A percentile compares a stretch with the other conserved stretches of the same genome.
Conservation (phyloP, 2,113 vertebrate species). For the Phoenicopterus ruber region DNA sequence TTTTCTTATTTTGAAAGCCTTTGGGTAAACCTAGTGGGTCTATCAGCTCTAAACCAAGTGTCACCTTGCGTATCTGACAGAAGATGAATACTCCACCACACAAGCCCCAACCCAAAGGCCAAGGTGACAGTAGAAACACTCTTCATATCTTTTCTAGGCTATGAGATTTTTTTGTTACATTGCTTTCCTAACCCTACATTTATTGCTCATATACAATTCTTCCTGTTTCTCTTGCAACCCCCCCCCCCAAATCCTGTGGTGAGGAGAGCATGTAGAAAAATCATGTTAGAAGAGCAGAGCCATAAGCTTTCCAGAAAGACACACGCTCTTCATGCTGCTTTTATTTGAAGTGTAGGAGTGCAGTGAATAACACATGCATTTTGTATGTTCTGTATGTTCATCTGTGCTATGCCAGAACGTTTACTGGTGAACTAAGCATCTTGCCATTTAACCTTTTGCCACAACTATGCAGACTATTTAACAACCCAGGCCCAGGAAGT, state of each 20-base stretch:
- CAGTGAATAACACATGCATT: neutral
- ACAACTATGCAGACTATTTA: slow-evolving; percentile 32
- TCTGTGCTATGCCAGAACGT: neutral
- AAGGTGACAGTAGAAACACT: neutral
- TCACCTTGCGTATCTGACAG: neutral
- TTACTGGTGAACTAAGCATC: neutral
- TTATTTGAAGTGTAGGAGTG: neutral
- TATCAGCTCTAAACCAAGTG: neutral
- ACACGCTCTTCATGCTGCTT: neutral
- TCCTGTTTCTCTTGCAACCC: neutral
- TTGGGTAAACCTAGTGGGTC: neutral
- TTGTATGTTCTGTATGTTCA: neutral
- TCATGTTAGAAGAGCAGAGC: neutral
- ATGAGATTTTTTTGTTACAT: neutral
- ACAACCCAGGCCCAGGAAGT: neutral
- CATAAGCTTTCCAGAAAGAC: neutral
- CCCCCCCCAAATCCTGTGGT: neutral
- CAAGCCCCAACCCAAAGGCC: neutral
- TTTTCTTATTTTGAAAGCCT: neutral
- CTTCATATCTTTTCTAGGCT: neutral
- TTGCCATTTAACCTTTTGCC: slow-evolving; percentile 5
- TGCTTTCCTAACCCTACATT: neutral
- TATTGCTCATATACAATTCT: neutral
- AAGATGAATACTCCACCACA: neutral
- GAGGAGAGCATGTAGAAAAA: neutral